A percentile compares a stretch with the other conserved stretches of the same genome.
Evolutionary conservation across 2,888 invertebrate species (phyloP).

Genomic region (Campoletis raptor): DNA sequence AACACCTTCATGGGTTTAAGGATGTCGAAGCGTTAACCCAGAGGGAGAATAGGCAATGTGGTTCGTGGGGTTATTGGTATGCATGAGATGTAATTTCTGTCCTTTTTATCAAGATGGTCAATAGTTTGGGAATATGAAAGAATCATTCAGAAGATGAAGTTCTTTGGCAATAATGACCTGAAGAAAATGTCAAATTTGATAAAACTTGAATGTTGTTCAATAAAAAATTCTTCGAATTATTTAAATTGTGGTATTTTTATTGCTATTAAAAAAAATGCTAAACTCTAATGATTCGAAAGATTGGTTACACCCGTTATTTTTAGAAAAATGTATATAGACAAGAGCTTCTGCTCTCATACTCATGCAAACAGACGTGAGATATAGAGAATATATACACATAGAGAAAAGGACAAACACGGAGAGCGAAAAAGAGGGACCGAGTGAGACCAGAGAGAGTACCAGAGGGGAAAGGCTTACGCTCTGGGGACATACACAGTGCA

Average conservation of each 20-base stretch:
- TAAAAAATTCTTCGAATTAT: background rate
- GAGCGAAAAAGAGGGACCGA: slow-evolving; percentile 67
- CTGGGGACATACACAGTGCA: slow-evolving; percentile 68
- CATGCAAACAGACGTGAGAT: slow-evolving; percentile 49
- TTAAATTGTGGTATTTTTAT: background rate
- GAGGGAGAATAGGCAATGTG: too few species aligned
- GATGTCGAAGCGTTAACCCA: too few species aligned
- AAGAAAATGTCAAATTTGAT: background rate
- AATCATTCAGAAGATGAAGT: background rate
- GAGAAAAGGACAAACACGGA: slow-evolving; percentile 74
- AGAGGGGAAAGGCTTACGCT: slow-evolving; percentile 42
- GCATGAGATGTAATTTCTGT: background rate
- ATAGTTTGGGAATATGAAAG: background rate
- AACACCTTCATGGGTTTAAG: too few species aligned
- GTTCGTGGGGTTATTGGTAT: too few species aligned
- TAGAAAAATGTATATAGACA: slow-evolving; percentile 10
- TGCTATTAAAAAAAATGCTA: background rate
- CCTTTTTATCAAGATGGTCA: background rate
- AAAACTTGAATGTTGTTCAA: background rate
- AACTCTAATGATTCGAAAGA: background rate
- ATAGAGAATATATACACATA: slow-evolving; percentile 56
- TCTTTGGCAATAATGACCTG: background rate
- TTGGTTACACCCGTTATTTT: slow-evolving; percentile 34
- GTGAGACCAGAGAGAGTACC: slow-evolving; percentile 18
- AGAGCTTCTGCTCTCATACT: slow-evolving; percentile 15